phyloP scores from a whole-genome alignment of 2,797 vertebrate genomes.

The Neostethus bicornis region DNA sequence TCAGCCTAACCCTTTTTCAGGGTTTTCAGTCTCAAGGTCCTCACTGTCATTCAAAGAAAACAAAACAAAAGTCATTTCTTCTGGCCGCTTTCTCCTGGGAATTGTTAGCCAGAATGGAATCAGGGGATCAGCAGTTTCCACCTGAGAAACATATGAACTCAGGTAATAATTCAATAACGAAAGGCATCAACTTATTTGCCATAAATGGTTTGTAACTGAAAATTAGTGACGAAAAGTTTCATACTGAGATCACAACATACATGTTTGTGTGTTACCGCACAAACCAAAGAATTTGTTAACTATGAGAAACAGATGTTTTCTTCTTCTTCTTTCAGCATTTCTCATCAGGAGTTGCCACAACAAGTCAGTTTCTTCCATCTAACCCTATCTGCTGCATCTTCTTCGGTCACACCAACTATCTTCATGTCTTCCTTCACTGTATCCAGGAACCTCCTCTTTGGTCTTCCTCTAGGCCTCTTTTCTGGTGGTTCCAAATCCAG shows the following conservation, averaged over 20 bases:
- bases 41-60: conserved; percentile 19
- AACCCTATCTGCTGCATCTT: too few relatives aligned
- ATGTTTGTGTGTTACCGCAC: background rate
- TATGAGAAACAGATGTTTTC: conserved; percentile 1
- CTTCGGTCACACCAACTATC: too few relatives aligned
- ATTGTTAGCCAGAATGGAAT: conserved; percentile 44
- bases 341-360: too few relatives aligned
- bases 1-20: too few relatives aligned
- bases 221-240: conserved; percentile 24
- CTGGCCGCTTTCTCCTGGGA: conserved; percentile 23
- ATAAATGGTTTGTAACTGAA: conserved; percentile 36
- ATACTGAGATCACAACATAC: too few relatives aligned
- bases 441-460: too few relatives aligned
- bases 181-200: conserved; percentile 49
- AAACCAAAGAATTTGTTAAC: conserved; percentile 4
- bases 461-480: too few relatives aligned
- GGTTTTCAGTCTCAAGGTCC: background rate
- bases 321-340: background rate
- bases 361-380: too few relatives aligned
- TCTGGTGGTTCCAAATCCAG: too few relatives aligned
- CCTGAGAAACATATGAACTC: conserved; percentile 25
- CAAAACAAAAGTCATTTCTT: conserved; percentile 20
- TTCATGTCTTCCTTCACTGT: too few relatives aligned
- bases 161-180: conserved; percentile 50
- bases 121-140: conserved; percentile 35